These are phyloP conservation scores for Selenia dentaria DNA, from an alignment of 2,888 invertebrate species.

Conservation along the genomic window DNA sequence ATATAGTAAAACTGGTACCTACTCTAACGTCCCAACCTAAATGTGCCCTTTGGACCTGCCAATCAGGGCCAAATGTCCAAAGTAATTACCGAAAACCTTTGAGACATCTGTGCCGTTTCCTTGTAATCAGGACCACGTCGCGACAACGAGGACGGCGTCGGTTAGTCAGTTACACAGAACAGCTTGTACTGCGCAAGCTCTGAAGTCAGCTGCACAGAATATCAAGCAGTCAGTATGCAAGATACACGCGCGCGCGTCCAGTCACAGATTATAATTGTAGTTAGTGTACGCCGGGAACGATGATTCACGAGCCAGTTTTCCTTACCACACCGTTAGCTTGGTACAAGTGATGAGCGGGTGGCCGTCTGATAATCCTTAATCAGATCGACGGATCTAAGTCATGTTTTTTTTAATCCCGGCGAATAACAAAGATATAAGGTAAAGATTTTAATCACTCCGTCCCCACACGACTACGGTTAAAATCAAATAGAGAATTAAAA, in stretches of 20 bases:
- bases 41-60: conserved; percentile 1
- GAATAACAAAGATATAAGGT: too few relatives aligned
- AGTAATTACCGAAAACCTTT: conserved; percentile 1
- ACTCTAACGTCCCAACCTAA: too few relatives aligned
- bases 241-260: conserved; percentile 43
- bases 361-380: conserved; percentile 1
- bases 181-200: neutral
- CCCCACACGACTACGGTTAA: too few relatives aligned
- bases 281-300: conserved; percentile 26
- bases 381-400: too few relatives aligned
- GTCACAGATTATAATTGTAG: neutral
- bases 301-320: conserved; percentile 76
- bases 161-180: conserved; percentile 13
- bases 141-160: too few relatives aligned
- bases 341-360: conserved; percentile 35
- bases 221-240: conserved; percentile 7
- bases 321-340: conserved; percentile 66
- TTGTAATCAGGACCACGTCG: conserved; percentile 4
- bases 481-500: too few relatives aligned
- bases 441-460: too few relatives aligned
- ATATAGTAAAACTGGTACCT: too few relatives aligned
- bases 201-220: conserved; percentile 9
- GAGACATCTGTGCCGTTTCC: neutral
- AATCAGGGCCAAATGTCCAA: conserved; percentile 8
- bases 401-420: too few relatives aligned